Evolutionary conservation across 2,113 vertebrate species (phyloP).

Genomic region (Lonchura striata): DNA sequence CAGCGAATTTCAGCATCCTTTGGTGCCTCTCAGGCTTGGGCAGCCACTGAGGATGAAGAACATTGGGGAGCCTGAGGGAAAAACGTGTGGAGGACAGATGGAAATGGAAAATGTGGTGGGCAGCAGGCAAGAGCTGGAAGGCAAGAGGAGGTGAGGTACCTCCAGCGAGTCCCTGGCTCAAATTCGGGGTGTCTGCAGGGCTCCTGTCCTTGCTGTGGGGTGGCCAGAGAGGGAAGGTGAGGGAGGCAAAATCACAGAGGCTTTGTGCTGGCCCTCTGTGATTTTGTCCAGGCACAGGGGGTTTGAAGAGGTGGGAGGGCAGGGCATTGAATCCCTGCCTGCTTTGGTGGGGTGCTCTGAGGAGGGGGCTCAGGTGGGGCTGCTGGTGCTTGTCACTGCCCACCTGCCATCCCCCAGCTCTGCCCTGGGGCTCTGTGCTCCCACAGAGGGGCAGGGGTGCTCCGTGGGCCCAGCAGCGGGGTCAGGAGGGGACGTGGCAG

Average conservation of each 20-base stretch:
- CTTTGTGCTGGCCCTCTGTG: rapidly evolving
- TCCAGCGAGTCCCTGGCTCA: rapidly evolving
- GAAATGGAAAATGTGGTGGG: neutral
- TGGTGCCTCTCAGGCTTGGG: neutral
- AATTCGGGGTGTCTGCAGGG: neutral
- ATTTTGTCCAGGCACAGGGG: rapidly evolving
- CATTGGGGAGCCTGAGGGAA: neutral
- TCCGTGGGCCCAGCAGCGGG: neutral
- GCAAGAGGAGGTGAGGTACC: neutral
- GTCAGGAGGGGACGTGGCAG: neutral
- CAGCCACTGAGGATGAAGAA: rapidly evolving
- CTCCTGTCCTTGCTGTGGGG: neutral
- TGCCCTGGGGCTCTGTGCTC: neutral
- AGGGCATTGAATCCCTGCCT: rapidly evolving
- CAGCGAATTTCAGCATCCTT: neutral
- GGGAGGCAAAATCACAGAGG: no score
- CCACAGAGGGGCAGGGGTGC: neutral
- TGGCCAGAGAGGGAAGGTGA: neutral
- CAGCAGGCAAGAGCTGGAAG: neutral
- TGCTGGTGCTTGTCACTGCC: neutral
- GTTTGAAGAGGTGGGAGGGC: neutral
- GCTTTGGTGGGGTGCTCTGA: neutral
- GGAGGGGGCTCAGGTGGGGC: neutral
- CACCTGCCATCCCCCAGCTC: neutral
- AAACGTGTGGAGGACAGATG: neutral